phyloP scores from a whole-genome alignment of 2,888 invertebrate species.

The Glyphotaelius pellucidus region DNA sequence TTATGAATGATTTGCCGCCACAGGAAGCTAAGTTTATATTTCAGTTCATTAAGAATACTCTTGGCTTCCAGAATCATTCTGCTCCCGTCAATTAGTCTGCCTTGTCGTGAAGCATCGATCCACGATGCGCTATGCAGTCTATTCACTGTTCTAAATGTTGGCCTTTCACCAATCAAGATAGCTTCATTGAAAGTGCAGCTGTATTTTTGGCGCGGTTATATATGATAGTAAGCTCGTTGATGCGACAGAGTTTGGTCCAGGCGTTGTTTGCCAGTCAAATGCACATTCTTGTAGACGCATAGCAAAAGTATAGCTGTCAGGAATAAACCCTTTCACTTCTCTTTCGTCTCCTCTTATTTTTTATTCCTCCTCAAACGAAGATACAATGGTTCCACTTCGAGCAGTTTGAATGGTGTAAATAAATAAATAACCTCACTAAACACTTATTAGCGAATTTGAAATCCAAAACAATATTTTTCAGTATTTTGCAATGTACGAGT shows the following conservation, averaged over 20 bases:
- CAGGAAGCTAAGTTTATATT: constrained; percentile 53
- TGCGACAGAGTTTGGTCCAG: background rate
- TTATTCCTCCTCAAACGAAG: background rate
- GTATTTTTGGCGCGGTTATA: constrained; percentile 8
- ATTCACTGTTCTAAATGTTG: constrained; percentile 26
- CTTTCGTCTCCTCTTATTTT: background rate
- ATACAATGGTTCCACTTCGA: background rate
- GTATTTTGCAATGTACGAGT: background rate
- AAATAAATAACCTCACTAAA: too few species aligned
- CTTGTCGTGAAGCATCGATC: constrained; percentile 25
- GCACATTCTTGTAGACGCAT: background rate
- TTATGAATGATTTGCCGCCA: constrained; percentile 48
- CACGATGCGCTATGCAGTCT: constrained; percentile 26
- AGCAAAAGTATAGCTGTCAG: background rate
- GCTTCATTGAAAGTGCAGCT: background rate
- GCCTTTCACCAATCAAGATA: constrained; percentile 45
- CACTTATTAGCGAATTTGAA: background rate
- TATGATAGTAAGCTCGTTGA: background rate
- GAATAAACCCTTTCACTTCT: background rate
- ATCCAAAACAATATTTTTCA: background rate
- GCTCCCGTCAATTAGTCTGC: constrained; percentile 30
- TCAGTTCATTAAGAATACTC: constrained; percentile 45
- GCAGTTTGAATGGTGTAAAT: too few species aligned
- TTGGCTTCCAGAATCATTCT: constrained; percentile 25
- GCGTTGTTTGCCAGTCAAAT: background rate